A percentile compares a stretch with the other conserved stretches of the same genome.
Evolutionary conservation across 2,888 invertebrate genomes (phyloP).

Genomic region (Hydrotaea cyrtoneurina): DNA sequence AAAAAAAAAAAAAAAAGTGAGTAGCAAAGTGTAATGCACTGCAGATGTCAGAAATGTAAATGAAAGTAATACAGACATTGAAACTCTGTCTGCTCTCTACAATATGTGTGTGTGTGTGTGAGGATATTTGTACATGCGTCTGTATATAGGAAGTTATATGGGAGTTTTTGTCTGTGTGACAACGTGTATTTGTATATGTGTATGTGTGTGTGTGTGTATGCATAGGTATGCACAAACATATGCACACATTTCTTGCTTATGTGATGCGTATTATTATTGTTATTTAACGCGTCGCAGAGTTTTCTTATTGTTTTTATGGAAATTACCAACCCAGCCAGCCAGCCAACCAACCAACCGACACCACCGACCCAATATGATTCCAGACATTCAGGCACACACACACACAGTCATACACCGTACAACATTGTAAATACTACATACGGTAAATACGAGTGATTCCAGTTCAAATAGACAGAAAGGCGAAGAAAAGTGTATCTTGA

Average conservation of each 20-base stretch:
- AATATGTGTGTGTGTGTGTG: too few species aligned
- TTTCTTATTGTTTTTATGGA: conserved; percentile 66
- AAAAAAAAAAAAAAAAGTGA: too few species aligned
- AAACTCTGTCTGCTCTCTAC: background rate
- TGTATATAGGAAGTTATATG: too few species aligned
- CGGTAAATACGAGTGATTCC: background rate
- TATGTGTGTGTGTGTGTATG: conserved; percentile 1
- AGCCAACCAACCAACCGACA: conserved; percentile 44
- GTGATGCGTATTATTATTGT: conserved; percentile 60
- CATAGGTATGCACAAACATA: background rate
- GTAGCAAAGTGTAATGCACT: too few species aligned
- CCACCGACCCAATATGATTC: conserved; percentile 10
- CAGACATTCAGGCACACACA: background rate
- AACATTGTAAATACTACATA: background rate
- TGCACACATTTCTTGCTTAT: background rate
- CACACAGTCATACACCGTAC: background rate
- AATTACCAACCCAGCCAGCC: conserved; percentile 57
- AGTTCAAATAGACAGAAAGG: too few species aligned
- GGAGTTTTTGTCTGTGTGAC: too few species aligned
- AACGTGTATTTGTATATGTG: too few species aligned
- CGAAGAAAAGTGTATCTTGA: too few species aligned
- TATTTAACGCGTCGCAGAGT: conserved; percentile 66
- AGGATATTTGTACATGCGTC: too few species aligned
- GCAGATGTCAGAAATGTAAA: background rate
- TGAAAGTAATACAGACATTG: background rate